Evolutionary conservation across 1,140 invertebrate species (phyloP).

Genomic region (Lepidurus apus): DNA sequence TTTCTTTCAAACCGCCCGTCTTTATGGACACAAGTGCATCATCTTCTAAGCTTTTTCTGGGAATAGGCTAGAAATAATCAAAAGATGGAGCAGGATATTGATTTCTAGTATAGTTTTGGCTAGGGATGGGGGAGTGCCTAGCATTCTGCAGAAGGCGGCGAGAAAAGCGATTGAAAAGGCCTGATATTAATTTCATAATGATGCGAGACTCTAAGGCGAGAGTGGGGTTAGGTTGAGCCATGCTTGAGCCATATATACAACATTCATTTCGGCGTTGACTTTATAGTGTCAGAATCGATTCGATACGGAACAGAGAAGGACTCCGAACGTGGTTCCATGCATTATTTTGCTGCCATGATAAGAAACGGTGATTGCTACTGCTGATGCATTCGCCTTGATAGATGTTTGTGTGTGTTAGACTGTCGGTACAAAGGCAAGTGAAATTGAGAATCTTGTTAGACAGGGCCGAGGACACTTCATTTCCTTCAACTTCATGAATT

Average conservation of each 20-base stretch:
- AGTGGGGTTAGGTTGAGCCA: neutral
- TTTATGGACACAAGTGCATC: no score
- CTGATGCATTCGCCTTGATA: constrained; percentile 7
- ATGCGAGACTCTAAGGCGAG: neutral
- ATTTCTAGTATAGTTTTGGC: neutral
- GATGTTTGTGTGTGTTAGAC: neutral
- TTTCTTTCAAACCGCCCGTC: no score
- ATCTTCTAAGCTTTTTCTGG: no score
- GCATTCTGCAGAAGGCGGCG: no score
- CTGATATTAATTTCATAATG: constrained; percentile 20
- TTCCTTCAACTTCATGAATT: constrained; percentile 10
- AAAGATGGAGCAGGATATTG: neutral
- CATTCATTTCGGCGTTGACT: constrained; percentile 3
- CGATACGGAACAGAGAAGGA: neutral
- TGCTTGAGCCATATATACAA: neutral
- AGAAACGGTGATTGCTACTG: neutral
- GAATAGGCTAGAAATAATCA: neutral
- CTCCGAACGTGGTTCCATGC: neutral
- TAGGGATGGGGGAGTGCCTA: neutral
- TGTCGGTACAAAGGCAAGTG: constrained; percentile 10
- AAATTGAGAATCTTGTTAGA: constrained; percentile 13
- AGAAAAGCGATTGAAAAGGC: neutral
- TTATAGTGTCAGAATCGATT: constrained; percentile 19
- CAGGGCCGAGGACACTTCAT: constrained; percentile 11
- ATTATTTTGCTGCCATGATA: constrained; percentile 17